Evolutionary conservation across 1,140 invertebrate genomes (phyloP), one percentile per base, ranked within the genome.

Genomic region (Pygmarrhopalites habei): DNA sequence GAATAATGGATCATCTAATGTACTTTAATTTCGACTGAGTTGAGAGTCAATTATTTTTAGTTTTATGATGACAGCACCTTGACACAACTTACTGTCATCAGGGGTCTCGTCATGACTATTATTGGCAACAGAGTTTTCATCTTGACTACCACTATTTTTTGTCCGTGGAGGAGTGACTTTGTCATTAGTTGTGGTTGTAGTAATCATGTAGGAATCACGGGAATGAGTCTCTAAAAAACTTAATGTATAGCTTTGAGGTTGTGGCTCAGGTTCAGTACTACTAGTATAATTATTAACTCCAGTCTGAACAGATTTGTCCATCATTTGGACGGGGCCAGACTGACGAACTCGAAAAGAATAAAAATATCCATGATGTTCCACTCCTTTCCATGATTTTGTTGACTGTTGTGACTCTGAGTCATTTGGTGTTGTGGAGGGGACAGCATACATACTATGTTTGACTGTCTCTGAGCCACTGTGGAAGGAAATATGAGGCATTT

Each of bases 281-380:
- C 2, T 39, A 7, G 30, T n/a, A 19, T 15, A 3, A 15, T 12
- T 39, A 39, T 10, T 17, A 19, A 10, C 43, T 39, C 47, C 61
- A 19, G 69, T 71, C 35, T 71, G 69, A 57, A 68, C 60, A 7
- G 25, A 26, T 53, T 71, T 71, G 59, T 71, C 66, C 43, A 68
- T 14, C 69, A 71, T 68, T 62, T 67, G 65, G 28, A 70, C 69
- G 17, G 69, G 60, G 10, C 69, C 69, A 17, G 62, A 53, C 51
- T 70, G 65, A 10, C 69, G 32, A 44, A 70, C 69, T 58, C 69
- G 32, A 52, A 70, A 67, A 15, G 69, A 65, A 26, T 70, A 70
- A 49, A 63, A 70, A 47, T 62, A 65, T 19, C 69, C 69, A 43
- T 67, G 59, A 28, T 67, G 61, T 17, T 61, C 44, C 1, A 65